Conservation (phyloP, 2,113 vertebrate genomes). For the Ptychochromis oligacanthus region DNA sequence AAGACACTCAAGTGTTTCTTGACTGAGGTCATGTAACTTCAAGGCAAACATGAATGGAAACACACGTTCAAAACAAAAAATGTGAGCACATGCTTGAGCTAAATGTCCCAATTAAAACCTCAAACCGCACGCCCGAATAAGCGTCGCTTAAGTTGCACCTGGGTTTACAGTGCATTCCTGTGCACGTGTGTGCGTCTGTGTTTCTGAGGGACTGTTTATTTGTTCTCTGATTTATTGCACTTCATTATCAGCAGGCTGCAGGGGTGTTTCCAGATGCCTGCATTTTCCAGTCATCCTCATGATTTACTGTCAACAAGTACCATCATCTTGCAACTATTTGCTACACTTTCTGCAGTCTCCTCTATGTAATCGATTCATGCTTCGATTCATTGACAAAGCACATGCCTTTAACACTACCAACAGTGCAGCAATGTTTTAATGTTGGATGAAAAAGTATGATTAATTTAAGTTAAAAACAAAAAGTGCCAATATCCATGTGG, state of each 20-base stretch:
- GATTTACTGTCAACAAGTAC: constrained; percentile 70
- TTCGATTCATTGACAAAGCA: constrained; percentile 20
- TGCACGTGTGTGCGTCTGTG: constrained; percentile 22
- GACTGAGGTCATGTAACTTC: constrained; percentile 22
- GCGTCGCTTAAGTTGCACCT: constrained; percentile 35
- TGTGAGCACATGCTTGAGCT: constrained; percentile 8
- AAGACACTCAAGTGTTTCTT: not conserved
- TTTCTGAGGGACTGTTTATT: constrained; percentile 43
- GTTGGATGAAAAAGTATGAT: constrained; percentile 9
- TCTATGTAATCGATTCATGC: not conserved
- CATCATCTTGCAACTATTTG: constrained; percentile 57
- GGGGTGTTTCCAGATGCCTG: constrained; percentile 66
- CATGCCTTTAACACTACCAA: not conserved
- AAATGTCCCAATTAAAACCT: constrained; percentile 31
- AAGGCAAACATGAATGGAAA: constrained; percentile 27
- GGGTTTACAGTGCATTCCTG: constrained; percentile 55
- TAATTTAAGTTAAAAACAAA: not conserved
- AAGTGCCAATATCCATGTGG: not conserved
- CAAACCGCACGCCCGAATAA: constrained; percentile 18
- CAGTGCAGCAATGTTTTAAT: constrained; percentile 3
- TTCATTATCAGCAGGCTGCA: constrained; percentile 60
- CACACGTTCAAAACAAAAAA: constrained; percentile 14
- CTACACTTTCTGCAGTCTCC: constrained; percentile 17
- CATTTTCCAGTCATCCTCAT: constrained; percentile 58
- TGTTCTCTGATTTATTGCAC: constrained; percentile 69